These are phyloP conservation scores for Acropora tenuis DNA, from an alignment of 64 coral and sea anemone genomes.

Conservation along the genomic window DNA sequence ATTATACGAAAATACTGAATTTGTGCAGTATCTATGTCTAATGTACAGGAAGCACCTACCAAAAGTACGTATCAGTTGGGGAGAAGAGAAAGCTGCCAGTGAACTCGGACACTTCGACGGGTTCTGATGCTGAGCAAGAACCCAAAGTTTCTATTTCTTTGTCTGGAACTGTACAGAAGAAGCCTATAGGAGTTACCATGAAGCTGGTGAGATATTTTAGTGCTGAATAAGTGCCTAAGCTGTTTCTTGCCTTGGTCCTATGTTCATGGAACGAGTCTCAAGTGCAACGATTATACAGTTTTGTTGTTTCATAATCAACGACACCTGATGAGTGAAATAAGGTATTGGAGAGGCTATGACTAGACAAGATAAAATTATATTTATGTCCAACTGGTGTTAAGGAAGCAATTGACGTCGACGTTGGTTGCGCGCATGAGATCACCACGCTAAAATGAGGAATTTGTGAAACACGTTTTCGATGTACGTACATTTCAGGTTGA, in stretches of 20 bases:
- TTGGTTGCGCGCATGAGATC: neutral
- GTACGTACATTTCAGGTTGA: neutral
- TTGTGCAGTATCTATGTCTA: conserved; percentile 51
- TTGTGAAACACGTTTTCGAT: neutral
- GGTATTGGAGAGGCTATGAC: no score
- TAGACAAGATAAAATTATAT: no score
- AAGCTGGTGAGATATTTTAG: conserved; percentile 26
- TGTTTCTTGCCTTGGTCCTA: no score
- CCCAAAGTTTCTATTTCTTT: conserved; percentile 70
- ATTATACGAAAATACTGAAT: conserved; percentile 32
- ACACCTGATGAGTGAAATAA: no score
- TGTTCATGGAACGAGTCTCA: no score
- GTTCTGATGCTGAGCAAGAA: conserved; percentile 12
- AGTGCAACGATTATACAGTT: no score
- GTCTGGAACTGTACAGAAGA: conserved; percentile 48
- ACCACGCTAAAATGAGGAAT: neutral
- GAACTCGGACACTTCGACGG: neutral
- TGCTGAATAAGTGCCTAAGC: no score
- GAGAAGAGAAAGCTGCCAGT: conserved; percentile 48
- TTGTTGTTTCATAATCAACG: no score
- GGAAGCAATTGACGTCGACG: neutral
- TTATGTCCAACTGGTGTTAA: no score
- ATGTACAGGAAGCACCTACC: conserved; percentile 29
- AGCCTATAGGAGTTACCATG: conserved; percentile 12
- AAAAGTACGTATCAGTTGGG: conserved; percentile 20